Conservation (phyloP, 2,888 invertebrate genomes). For the Oscheius myriophilus region DNA sequence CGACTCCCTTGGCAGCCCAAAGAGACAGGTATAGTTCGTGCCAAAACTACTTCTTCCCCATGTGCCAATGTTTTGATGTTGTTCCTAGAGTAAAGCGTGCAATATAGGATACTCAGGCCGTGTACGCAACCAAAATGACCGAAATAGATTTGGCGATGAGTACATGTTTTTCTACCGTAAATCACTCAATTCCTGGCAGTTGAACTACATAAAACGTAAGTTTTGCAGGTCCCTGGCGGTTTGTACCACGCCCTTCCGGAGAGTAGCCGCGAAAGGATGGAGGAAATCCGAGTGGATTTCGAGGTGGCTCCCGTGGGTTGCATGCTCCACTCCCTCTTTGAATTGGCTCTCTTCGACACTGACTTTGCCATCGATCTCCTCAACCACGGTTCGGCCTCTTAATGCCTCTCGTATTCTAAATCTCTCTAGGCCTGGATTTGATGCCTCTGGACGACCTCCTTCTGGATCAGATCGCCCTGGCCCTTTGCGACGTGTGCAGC, state of each 20-base stretch:
- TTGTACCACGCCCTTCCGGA: conserved; percentile 15
- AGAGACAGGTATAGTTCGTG: conserved; percentile 17
- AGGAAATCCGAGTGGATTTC: conserved; percentile 24
- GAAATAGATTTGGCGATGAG: no score
- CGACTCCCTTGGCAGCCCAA: conserved; percentile 10
- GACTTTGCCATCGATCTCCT: conserved; percentile 18
- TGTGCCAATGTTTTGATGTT: no score
- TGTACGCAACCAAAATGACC: no score
- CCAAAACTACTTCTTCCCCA: not conserved
- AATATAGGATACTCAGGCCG: no score
- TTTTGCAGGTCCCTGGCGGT: conserved; percentile 26
- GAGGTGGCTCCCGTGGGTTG: conserved; percentile 23
- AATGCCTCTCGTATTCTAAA: not conserved
- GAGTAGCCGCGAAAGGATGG: not conserved
- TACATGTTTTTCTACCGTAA: no score
- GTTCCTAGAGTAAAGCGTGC: no score
- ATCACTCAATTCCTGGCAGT: no score
- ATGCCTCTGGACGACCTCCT: conserved; percentile 16
- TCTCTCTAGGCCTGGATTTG: not conserved
- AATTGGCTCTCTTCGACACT: conserved; percentile 18
- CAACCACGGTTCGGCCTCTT: not conserved
- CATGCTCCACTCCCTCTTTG: conserved; percentile 19
- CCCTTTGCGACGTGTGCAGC: conserved; percentile 14
- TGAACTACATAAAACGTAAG: no score
- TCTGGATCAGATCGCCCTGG: conserved; percentile 19